A percentile compares a stretch with the other conserved stretches of the same genome.
Evolutionary conservation across 2,797 vertebrate genomes (phyloP).

Genomic region (Enteromius thamalakanensis): DNA sequence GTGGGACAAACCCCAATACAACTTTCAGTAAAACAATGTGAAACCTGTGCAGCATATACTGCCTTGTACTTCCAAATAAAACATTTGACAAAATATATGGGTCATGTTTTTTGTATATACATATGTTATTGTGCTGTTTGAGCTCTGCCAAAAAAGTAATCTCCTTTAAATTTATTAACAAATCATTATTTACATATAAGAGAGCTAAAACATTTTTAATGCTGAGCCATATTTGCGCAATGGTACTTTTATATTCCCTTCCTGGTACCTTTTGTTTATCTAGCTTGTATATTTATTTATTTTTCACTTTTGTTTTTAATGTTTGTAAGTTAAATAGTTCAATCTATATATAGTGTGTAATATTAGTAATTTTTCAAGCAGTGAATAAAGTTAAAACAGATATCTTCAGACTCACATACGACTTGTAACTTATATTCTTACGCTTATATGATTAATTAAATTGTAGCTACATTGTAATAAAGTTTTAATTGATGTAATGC

Average conservation of each 20-base stretch:
- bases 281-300: neutral
- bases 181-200: neutral
- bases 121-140: neutral
- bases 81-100: constrained; percentile 1
- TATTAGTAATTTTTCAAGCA: neutral
- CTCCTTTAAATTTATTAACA: neutral
- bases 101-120: neutral
- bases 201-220: neutral
- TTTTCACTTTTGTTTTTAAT: neutral
- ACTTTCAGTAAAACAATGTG: neutral
- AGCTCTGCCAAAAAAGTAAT: neutral
- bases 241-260: neutral
- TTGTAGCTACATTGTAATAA: neutral
- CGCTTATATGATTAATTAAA: neutral
- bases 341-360: neutral
- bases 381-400: neutral
- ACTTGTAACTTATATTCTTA: neutral
- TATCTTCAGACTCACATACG: neutral
- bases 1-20: constrained; percentile 2
- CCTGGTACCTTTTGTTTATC: neutral
- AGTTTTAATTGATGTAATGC: neutral
- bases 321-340: neutral
- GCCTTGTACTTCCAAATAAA: constrained; percentile 39
- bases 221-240: neutral
- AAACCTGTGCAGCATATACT: constrained; percentile 22